A percentile compares a stretch with the other conserved stretches of the same genome.
Conservation (phyloP, 2,888 invertebrate species). For the Silvanus unidentatus region DNA sequence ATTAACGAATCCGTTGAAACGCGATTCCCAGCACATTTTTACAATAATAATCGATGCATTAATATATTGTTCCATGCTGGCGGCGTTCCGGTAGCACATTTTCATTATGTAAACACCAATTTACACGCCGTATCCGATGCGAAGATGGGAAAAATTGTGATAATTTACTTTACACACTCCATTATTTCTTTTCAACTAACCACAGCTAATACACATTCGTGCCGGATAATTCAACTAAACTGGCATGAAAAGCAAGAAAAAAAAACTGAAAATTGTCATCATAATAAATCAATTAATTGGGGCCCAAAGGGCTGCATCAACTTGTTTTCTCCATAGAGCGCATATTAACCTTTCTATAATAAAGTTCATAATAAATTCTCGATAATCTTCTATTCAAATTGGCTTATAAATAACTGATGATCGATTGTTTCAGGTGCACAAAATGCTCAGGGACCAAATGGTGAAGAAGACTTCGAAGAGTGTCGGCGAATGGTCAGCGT, state of each 20-base stretch:
- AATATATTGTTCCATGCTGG: too few relatives aligned
- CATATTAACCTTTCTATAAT: too few relatives aligned
- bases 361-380: not conserved
- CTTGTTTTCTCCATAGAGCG: too few relatives aligned
- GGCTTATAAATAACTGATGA: too few relatives aligned
- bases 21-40: too few relatives aligned
- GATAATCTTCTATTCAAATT: not conserved
- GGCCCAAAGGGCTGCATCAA: too few relatives aligned
- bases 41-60: too few relatives aligned
- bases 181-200: not conserved
- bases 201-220: not conserved
- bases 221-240: not conserved
- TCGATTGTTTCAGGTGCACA: constrained; percentile 33
- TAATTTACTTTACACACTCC: not conserved
- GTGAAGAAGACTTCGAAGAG: constrained; percentile 34
- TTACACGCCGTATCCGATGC: too few relatives aligned
- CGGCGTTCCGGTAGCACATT: too few relatives aligned
- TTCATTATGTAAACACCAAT: too few relatives aligned
- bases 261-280: not conserved
- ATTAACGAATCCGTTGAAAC: too few relatives aligned
- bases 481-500: constrained; percentile 59
- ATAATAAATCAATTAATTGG: not conserved
- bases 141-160: too few relatives aligned
- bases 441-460: constrained; percentile 39
- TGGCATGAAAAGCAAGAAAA: not conserved